Base-by-base conservation (phyloP, 30 jellyfish, hydroid and myxozoan species). In the Hydractinia symbiolongicarpus region DNA sequence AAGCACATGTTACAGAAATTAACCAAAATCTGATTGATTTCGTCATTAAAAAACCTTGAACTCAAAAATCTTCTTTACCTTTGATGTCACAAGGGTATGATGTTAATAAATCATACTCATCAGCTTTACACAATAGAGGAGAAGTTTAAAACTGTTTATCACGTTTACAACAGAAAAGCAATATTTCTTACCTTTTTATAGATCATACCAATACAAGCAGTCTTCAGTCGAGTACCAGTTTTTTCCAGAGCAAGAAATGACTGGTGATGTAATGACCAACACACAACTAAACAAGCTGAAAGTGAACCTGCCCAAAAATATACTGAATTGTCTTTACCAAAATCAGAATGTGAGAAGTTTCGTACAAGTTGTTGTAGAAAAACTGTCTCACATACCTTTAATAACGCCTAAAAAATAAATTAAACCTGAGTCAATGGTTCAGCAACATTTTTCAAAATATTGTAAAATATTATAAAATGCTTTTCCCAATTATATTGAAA, bases 141-240 rank as follows among this genome's bases (percentile, higher is more conserved):
- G 1, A 30, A 30, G 44, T 30, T 30, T 30, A 30, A 30, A 30
- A 30, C 44, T 0, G 2, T 1, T 30, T 30, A 30, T 2, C 44
- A 30, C 2, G 44, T 30, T 30, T 30, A 30, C 44, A 30, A 30
- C 44, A 30, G 2, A 30, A 30, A 30, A 30, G 2, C 44, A 30
- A 0, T 30, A 30, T 30, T 15, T 14, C 51, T 15, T 70, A 89
- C 96, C 90, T 89, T 89, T 15, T 75, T 58, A 67, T 78, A 89
- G 10, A 89, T 21, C 74, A 89, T 10, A 4, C 84, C 75, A 11
- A 86, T 66, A 9, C 69, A 55, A 11, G 91, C 86, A 0, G 90
- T 73, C 7, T 85, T 67, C 61, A 78, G 4, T 60, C 78, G 58
- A 66, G 81, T 61, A 11, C 96, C 96, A 68, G 79, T 66, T 19